Base-by-base conservation (phyloP, 1,140 invertebrate genomes). In the Branchinecta lindahli region DNA sequence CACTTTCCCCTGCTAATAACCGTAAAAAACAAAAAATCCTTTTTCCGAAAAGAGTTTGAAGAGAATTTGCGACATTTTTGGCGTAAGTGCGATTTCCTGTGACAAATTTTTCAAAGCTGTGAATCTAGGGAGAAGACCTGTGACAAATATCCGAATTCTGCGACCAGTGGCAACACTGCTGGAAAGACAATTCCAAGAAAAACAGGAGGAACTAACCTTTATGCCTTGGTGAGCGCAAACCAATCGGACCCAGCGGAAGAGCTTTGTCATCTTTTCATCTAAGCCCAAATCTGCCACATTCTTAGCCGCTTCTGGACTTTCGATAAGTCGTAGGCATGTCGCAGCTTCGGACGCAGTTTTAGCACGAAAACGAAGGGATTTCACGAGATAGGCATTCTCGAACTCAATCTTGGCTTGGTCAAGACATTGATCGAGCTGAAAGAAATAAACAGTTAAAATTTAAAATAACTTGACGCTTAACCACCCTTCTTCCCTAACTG, bases 331-430 rank as follows among this genome's bases (percentile, higher is more conserved):
- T 12, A 61, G 52, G 18, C 52, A 12, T 4, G 52, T 15, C 12
- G 52, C 52, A 15, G 52, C 52, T 61, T 61, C 18, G 52, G 12
- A 4, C 2, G 12, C 52, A 15, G 12, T 20, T 61, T 61, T 61
- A 20, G 52, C 52, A 61, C 52, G 52, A 61, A 61, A 12, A 15
- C 52, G 52, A 61, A 61, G 52, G 18, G 52, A 61, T 61, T 61
- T 61, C 52, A 12, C 18, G 12, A 61, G 52, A 61, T 61, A 61
- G 52, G 18, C 12, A 20, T 61, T 61, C 18, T 61, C 52, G 18
- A 15, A 15, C 18, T 61, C 18, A 12, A 61, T 12, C 52, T 61
- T 61, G 18, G 12, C 18, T 12, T 1, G 12, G 18, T 61, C 52
- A 61, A 61, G 52, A 12, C 12, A 61, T 4, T 12, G 52, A 61